These are phyloP conservation scores for Rhimphoctona megacephalus DNA, from an alignment of 2,888 invertebrate species.

Conservation along the genomic window DNA sequence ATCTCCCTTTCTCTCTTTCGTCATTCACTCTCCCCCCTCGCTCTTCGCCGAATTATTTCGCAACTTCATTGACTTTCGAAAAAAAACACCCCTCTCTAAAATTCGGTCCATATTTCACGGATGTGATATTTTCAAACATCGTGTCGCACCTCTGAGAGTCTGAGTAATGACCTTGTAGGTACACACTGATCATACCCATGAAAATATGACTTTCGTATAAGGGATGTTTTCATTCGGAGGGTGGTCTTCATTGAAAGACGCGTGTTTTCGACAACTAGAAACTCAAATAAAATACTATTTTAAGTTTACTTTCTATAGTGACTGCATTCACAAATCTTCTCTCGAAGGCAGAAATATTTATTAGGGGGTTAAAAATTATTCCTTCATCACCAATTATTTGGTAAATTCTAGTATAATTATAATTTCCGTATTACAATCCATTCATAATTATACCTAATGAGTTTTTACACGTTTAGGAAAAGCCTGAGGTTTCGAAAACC, in stretches of 20 bases:
- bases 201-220: constrained; percentile 33
- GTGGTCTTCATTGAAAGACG: constrained; percentile 11
- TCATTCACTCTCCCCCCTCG: constrained; percentile 61
- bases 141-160: constrained; percentile 64
- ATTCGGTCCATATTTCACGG: constrained; percentile 79
- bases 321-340: background rate
- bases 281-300: constrained; percentile 29
- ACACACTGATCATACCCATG: constrained; percentile 9
- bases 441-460: constrained; percentile 9
- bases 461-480: constrained; percentile 12
- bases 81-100: constrained; percentile 41
- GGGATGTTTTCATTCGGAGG: constrained; percentile 4
- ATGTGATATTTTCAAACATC: constrained; percentile 77
- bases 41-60: constrained; percentile 40
- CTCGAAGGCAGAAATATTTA: background rate
- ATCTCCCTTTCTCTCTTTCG: constrained; percentile 66
- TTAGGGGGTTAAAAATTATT: background rate
- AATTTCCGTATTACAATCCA: background rate
- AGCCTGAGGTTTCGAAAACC: background rate
- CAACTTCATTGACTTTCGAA: constrained; percentile 45
- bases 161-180: constrained; percentile 76
- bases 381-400: background rate
- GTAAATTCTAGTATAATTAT: background rate
- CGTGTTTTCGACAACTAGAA: constrained; percentile 26
- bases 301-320: background rate